Evolutionary conservation across 2,888 invertebrate species (phyloP), one percentile per base, ranked within the genome.

Genomic region (Achlya flavicornis): DNA sequence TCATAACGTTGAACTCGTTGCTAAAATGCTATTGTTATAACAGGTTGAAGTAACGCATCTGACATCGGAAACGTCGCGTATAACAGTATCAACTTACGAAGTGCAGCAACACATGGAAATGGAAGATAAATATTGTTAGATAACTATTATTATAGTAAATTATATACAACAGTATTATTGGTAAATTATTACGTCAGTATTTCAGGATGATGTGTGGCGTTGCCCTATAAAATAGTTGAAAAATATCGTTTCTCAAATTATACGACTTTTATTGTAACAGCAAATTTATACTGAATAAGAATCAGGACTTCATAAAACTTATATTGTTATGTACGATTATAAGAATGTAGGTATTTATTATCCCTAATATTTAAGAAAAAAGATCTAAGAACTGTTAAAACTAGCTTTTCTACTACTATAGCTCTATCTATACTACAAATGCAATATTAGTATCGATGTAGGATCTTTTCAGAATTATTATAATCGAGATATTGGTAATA

Each of bases 31-130:
- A 74, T 72, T 73, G 19, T 33, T 67, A 65, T 66, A 63, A 76
- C 91, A 93, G 93, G 87, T 89, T 62, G 91, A 93, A 84, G 85
- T 93, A 62, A 81, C 84, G 0, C 92, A 91, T 66, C 84, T 93
- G 16, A 76, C 88, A 12, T 90, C 89, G 4, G 91, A 93, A 75
- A 92, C 87, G 0, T 87, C 91, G 35, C 87, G 85, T 65, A 87
- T 93, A 61, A 87, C 85, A 11, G 84, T 91, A 73, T 83, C 91
- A 0, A 84, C 88, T 6, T 92, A 92, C 66, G 92, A 92, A 76
- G 85, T 92, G 1, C 89, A 91, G 38, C 82, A 84, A 35, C 75
- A 74, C 14, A 66, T 66, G 26, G 72, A 78, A 16, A 70, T 62
- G 10, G 77, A 79, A 65, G 75, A 81, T 19, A 75, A 79, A 63